Conservation (phyloP, 2,113 vertebrate species). For the Nibea albiflora region DNA sequence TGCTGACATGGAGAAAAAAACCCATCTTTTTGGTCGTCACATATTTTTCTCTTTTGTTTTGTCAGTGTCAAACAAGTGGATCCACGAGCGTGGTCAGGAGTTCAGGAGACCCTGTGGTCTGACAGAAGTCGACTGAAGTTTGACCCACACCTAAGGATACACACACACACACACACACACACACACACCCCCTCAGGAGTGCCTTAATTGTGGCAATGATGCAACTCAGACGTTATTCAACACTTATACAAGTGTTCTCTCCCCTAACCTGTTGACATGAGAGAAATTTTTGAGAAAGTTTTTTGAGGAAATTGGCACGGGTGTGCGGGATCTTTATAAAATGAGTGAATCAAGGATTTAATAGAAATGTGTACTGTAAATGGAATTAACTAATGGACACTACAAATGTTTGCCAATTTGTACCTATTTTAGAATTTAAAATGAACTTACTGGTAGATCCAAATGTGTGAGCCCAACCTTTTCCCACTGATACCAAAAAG, state of each 20-base stretch:
- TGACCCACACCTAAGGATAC: background rate
- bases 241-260: background rate
- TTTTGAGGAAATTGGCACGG: background rate
- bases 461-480: background rate
- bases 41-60: constrained; percentile 37
- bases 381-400: background rate
- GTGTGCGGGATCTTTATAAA: background rate
- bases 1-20: background rate
- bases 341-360: background rate
- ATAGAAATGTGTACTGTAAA: background rate
- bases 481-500: background rate
- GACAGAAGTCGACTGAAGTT: constrained; percentile 92
- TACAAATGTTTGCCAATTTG: background rate
- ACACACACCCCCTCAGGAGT: background rate
- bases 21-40: background rate
- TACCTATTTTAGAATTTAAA: background rate
- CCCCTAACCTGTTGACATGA: background rate
- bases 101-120: constrained; percentile 95
- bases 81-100: constrained; percentile 97
- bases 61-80: constrained; percentile 98
- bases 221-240: background rate
- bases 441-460: background rate
- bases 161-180: constrained; percentile 2
- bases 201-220: constrained; percentile 18
- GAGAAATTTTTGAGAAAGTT: background rate